Evolutionary conservation across 2,113 vertebrate genomes (phyloP).

Genomic region (Tupaia chinensis): DNA sequence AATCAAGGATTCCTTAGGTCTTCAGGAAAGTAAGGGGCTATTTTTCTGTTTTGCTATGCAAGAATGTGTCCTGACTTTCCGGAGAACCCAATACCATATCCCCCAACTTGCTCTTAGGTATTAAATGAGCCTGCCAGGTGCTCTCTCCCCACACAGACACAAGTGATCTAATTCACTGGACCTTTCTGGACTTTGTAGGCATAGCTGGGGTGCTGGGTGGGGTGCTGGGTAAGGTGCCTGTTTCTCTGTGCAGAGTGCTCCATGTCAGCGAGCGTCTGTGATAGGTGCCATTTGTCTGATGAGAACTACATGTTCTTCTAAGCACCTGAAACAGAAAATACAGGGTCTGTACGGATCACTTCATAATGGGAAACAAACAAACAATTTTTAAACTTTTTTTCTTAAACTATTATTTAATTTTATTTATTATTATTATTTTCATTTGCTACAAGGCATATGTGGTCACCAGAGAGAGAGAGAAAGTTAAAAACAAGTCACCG

Average conservation of each 20-base stretch:
- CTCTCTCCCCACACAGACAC: not conserved
- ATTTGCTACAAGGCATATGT: too few relatives aligned
- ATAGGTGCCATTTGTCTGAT: not conserved
- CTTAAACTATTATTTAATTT: too few relatives aligned
- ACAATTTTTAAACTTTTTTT: too few relatives aligned
- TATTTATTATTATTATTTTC: too few relatives aligned
- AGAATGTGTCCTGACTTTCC: too few relatives aligned
- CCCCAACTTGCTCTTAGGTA: not conserved
- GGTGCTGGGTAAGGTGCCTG: fast-evolving
- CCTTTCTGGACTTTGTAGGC: slow-evolving; percentile 64
- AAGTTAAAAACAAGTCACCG: too few relatives aligned
- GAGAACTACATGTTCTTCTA: slow-evolving; percentile 60
- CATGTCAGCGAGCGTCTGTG: not conserved
- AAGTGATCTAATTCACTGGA: slow-evolving; percentile 19
- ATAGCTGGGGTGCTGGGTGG: not conserved
- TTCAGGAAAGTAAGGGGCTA: too few relatives aligned
- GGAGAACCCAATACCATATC: too few relatives aligned
- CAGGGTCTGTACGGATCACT: not conserved
- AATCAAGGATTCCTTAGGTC: too few relatives aligned
- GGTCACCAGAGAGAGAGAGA: too few relatives aligned
- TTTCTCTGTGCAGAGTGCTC: not conserved
- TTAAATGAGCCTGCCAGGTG: not conserved
- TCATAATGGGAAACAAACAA: not conserved
- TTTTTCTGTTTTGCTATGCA: too few relatives aligned
- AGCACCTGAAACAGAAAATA: slow-evolving; percentile 68